A percentile compares a stretch with the other conserved stretches of the same genome.
These are phyloP conservation scores for Microctenopoma stevenorrisi DNA, from an alignment of 2,797 vertebrate species.

Conservation along the genomic window DNA sequence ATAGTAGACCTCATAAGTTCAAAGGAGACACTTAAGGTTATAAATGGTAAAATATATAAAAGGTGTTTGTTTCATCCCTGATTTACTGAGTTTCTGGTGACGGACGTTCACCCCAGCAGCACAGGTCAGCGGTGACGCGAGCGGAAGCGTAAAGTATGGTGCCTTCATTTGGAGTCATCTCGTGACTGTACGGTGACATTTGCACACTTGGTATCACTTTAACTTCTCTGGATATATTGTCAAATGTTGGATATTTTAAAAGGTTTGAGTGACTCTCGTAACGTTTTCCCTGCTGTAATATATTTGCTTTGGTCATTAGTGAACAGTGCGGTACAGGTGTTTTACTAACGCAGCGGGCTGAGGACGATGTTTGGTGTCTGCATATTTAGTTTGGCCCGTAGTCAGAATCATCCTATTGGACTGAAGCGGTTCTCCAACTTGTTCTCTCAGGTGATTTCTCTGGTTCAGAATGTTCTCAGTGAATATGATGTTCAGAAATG, in stretches of 20 bases:
- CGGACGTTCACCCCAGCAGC: too few species aligned
- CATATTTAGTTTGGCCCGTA: conserved; percentile 9
- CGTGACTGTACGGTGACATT: conserved; percentile 76
- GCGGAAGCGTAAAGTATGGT: conserved; percentile 64
- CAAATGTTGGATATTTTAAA: conserved; percentile 63
- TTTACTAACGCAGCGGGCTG: conserved; percentile 51
- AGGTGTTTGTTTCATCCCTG: too few species aligned
- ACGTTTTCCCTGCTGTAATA: conserved; percentile 70
- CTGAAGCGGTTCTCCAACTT: conserved; percentile 71
- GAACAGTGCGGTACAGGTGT: conserved; percentile 66
- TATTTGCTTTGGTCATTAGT: conserved; percentile 62
- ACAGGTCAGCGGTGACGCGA: conserved; percentile 12
- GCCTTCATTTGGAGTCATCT: conserved; percentile 74
- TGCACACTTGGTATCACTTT: conserved; percentile 78
- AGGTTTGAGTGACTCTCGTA: conserved; percentile 49
- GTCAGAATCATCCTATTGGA: conserved; percentile 41
- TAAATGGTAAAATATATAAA: too few species aligned
- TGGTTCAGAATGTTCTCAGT: conserved; percentile 79
- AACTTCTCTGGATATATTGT: conserved; percentile 59
- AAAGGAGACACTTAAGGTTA: too few species aligned
- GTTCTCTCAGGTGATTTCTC: conserved; percentile 85
- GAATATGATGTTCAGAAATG: conserved; percentile 77
- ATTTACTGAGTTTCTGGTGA: too few species aligned
- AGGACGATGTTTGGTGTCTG: background rate
- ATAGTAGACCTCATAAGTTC: too few species aligned